These are phyloP conservation scores for Reticulitermes speratus DNA, from an alignment of 1,140 invertebrate genomes.

Conservation along the genomic window DNA sequence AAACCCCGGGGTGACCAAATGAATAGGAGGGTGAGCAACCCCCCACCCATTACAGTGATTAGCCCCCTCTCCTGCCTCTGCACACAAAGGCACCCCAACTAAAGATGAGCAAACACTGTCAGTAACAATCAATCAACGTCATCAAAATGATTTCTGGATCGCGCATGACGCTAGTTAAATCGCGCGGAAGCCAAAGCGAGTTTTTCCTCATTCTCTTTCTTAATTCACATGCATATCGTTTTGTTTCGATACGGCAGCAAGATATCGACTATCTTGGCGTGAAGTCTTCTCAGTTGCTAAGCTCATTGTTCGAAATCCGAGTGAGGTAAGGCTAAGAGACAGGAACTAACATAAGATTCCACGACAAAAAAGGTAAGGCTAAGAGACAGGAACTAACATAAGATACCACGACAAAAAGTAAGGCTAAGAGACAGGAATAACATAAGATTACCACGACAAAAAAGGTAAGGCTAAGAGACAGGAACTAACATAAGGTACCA, in stretches of 20 bases:
- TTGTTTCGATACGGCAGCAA: background rate
- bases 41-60: conserved; percentile 24
- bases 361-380: no score
- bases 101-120: conserved; percentile 22
- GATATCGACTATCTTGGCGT: background rate
- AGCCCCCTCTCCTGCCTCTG: background rate
- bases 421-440: no score
- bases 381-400: no score
- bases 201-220: background rate
- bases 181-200: background rate
- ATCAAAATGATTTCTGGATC: background rate
- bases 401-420: no score
- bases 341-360: no score
- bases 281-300: no score
- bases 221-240: background rate
- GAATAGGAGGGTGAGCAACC: background rate
- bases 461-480: no score
- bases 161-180: background rate
- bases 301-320: no score
- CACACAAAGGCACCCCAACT: conserved; percentile 6
- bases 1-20: conserved; percentile 7
- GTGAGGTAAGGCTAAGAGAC: no score
- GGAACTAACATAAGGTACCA: no score
- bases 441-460: no score
- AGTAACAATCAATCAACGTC: background rate